These are phyloP conservation scores for Saxicola maurus DNA, from an alignment of 2,797 vertebrate species.

Conservation along the genomic window DNA sequence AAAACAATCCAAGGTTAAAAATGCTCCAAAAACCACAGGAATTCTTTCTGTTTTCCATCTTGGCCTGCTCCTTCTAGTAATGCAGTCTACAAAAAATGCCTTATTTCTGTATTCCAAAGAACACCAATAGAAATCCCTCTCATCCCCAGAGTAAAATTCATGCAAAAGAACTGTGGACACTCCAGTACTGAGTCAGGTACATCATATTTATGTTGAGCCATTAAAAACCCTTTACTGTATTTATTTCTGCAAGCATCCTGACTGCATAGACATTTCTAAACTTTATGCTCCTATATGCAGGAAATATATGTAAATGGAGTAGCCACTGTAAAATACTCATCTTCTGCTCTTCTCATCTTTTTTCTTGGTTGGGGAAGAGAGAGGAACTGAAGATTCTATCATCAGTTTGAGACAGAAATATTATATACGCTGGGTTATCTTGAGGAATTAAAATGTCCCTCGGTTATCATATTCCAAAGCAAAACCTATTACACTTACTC, in stretches of 20 bases:
- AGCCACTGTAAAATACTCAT: conserved; percentile 23
- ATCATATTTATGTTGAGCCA: neutral
- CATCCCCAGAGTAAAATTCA: neutral
- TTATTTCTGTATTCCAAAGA: neutral
- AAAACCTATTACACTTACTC: conserved; percentile 45
- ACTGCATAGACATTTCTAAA: neutral
- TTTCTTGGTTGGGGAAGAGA: neutral
- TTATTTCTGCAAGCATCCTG: conserved; percentile 20
- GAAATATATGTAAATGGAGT: conserved; percentile 28
- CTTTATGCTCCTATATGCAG: neutral
- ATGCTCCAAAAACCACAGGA: neutral
- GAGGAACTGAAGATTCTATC: neutral
- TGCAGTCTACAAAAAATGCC: neutral
- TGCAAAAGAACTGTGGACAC: neutral
- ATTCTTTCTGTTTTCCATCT: neutral
- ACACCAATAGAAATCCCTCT: neutral
- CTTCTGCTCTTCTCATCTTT: conserved; percentile 14
- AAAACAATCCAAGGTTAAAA: neutral
- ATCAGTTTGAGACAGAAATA: conserved; percentile 18
- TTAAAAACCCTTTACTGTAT: conserved; percentile 6
- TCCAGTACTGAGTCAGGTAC: neutral
- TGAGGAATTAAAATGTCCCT: conserved; percentile 50
- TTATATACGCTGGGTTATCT: neutral
- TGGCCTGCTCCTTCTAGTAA: neutral
- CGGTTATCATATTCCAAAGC: conserved; percentile 46